A percentile compares a stretch with the other conserved stretches of the same genome.
Conservation (phyloP, 2,113 vertebrate species). For the Carassius auratus region DNA sequence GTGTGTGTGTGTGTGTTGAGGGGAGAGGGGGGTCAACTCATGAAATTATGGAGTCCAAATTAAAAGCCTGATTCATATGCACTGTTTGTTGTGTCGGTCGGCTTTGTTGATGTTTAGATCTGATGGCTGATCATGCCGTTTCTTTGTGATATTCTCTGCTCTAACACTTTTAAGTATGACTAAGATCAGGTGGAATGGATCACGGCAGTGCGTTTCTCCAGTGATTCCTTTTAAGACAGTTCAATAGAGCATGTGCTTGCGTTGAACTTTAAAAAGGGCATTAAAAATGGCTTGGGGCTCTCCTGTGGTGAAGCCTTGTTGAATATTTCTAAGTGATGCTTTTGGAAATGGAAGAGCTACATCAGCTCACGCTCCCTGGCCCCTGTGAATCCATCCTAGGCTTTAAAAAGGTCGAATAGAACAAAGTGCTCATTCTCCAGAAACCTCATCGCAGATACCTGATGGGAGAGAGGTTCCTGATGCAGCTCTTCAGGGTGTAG, state of each 20-base stretch:
- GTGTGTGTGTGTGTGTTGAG: too few species aligned
- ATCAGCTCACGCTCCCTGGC: conserved; percentile 60
- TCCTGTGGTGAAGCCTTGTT: conserved; percentile 64
- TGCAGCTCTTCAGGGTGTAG: conserved; percentile 34
- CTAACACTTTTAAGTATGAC: conserved; percentile 47
- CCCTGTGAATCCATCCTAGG: conserved; percentile 65
- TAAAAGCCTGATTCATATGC: conserved; percentile 38
- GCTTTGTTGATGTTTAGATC: conserved; percentile 56
- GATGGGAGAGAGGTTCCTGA: conserved; percentile 60
- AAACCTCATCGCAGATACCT: conserved; percentile 66
- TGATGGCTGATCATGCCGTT: neutral
- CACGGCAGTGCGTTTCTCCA: conserved; percentile 20
- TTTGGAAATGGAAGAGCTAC: conserved; percentile 57
- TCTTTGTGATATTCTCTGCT: conserved; percentile 56
- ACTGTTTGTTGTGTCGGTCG: conserved; percentile 48
- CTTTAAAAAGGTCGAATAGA: conserved; percentile 69
- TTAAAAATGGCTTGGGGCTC: conserved; percentile 67
- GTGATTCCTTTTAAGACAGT: conserved; percentile 58
- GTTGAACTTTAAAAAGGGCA: conserved; percentile 72
- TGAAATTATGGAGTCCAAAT: conserved; percentile 60
- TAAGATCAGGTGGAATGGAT: conserved; percentile 54
- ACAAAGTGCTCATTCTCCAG: conserved; percentile 58
- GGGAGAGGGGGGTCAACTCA: conserved; percentile 8
- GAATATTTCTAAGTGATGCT: conserved; percentile 71
- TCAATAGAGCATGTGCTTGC: conserved; percentile 60